Conservation (phyloP, 2,797 vertebrate genomes). For the Lithobates pipiens region DNA sequence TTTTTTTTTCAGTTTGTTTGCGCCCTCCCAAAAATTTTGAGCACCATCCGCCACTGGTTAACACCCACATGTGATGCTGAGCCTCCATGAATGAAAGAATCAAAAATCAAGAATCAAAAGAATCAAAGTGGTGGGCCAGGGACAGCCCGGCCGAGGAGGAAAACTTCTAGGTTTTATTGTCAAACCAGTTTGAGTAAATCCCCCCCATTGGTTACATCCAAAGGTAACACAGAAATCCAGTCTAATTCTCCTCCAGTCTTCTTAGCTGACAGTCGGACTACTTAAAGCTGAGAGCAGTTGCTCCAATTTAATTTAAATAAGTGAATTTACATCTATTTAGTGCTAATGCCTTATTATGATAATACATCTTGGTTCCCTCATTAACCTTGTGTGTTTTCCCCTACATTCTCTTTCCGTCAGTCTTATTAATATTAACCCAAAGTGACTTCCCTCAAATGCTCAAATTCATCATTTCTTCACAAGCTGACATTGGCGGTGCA, state of each 20-base stretch:
- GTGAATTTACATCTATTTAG: slow-evolving; percentile 12
- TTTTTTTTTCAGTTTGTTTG: too few species aligned
- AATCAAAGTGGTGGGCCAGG: too few species aligned
- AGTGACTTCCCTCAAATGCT: slow-evolving; percentile 18
- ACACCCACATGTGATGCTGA: too few species aligned
- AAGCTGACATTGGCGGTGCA: not conserved
- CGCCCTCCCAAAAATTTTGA: too few species aligned
- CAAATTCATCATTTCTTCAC: slow-evolving; percentile 32
- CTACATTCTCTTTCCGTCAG: slow-evolving; percentile 3
- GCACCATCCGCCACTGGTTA: too few species aligned
- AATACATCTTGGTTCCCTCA: slow-evolving; percentile 38
- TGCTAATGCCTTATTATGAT: slow-evolving; percentile 29
- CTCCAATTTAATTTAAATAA: slow-evolving; percentile 28
- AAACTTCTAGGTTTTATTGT: too few species aligned
- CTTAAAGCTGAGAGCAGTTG: not conserved
- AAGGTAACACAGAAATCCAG: not conserved
- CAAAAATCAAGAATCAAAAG: too few species aligned
- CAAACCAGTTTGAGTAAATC: too few species aligned
- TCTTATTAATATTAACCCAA: slow-evolving; percentile 44
- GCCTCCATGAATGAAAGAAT: too few species aligned
- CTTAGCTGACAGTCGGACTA: not conserved
- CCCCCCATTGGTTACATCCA: too few species aligned
- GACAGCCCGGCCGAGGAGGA: too few species aligned
- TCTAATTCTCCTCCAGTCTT: not conserved
- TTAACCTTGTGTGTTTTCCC: slow-evolving; percentile 43